phyloP scores from a whole-genome alignment of 1,140 invertebrate genomes.

The Drosophila fuyamai region DNA sequence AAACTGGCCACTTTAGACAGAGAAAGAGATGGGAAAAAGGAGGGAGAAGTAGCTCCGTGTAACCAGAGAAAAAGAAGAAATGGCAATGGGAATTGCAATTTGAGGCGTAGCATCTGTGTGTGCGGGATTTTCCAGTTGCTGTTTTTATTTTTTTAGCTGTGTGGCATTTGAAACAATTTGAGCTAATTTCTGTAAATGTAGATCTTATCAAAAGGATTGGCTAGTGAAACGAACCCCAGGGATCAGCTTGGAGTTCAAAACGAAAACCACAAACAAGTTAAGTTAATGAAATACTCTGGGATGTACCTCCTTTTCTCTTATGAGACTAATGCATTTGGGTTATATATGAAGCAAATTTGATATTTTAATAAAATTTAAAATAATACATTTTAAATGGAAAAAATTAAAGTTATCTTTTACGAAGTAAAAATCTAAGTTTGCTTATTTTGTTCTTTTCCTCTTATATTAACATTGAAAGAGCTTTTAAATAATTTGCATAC shows the following conservation, averaged over 20 bases:
- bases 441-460: too few relatives aligned
- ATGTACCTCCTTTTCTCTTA: too few relatives aligned
- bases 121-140: conserved; percentile 46
- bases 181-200: conserved; percentile 55
- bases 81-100: conserved; percentile 43
- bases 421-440: too few relatives aligned
- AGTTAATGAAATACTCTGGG: conserved; percentile 14
- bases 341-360: not conserved
- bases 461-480: too few relatives aligned
- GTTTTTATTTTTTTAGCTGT: conserved; percentile 11
- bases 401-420: too few relatives aligned
- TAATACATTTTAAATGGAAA: too few relatives aligned
- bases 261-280: conserved; percentile 1
- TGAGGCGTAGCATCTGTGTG: conserved; percentile 39
- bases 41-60: conserved; percentile 25
- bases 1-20: conserved; percentile 47
- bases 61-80: conserved; percentile 37
- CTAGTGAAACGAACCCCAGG: conserved; percentile 3
- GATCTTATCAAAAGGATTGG: conserved; percentile 49
- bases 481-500: too few relatives aligned
- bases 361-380: too few relatives aligned
- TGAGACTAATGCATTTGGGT: not conserved
- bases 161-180: conserved; percentile 61
- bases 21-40: conserved; percentile 8
- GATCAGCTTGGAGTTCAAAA: conserved; percentile 22